Evolutionary conservation across 2,797 vertebrate species (phyloP).

Genomic region (Fistularia commersonii): DNA sequence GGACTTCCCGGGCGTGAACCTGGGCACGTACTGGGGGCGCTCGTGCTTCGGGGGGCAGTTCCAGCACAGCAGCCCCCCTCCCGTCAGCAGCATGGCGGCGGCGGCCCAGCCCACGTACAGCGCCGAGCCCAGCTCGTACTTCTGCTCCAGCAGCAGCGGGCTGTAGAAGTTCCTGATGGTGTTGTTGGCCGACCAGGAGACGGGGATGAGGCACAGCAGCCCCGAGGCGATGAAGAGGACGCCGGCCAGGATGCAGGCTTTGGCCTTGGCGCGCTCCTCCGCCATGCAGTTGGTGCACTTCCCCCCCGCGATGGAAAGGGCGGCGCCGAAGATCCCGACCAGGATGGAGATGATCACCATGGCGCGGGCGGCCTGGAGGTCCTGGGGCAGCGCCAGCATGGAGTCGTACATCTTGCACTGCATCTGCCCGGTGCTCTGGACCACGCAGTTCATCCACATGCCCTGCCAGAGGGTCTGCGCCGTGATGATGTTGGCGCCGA

Average conservation of each 20-base stretch:
- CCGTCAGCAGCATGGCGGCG: slow-evolving; percentile 76
- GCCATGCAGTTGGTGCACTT: slow-evolving; percentile 82
- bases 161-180: slow-evolving; percentile 80
- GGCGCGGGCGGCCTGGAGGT: slow-evolving; percentile 76
- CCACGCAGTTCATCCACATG: slow-evolving; percentile 81
- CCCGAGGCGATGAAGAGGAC: slow-evolving; percentile 71
- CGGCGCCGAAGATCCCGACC: slow-evolving; percentile 60
- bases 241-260: slow-evolving; percentile 70
- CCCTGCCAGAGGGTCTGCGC: slow-evolving; percentile 79
- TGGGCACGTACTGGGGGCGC: slow-evolving; percentile 52
- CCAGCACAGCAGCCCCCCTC: slow-evolving; percentile 83
- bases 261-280: slow-evolving; percentile 68
- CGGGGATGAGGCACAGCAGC: slow-evolving; percentile 72
- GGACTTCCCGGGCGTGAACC: slow-evolving; percentile 56
- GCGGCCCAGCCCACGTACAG: slow-evolving; percentile 92
- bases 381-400: slow-evolving; percentile 69
- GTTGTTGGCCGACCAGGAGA: slow-evolving; percentile 76
- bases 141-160: slow-evolving; percentile 66
- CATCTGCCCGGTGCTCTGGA: slow-evolving; percentile 78
- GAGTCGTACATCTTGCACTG: too few species aligned
- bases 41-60: slow-evolving; percentile 69
- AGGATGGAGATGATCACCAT: slow-evolving; percentile 76
- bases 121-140: slow-evolving; percentile 84
- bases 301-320: slow-evolving; percentile 71
- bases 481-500: slow-evolving; percentile 77